A percentile compares a stretch with the other conserved stretches of the same genome.
Conservation (phyloP, 2,113 vertebrate species). For the Anarrhichthys ocellatus region DNA sequence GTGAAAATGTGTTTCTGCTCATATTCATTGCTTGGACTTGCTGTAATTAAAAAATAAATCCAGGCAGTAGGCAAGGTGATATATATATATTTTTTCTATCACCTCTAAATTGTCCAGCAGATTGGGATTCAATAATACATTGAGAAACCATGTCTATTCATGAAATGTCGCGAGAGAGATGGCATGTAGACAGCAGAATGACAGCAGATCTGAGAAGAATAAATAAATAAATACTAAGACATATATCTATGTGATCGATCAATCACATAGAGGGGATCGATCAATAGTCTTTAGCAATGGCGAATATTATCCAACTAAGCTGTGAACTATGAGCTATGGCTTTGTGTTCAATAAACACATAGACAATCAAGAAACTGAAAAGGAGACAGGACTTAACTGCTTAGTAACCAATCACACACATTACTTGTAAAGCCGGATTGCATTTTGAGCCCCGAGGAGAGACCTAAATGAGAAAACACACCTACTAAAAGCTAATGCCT, state of each 20-base stretch:
- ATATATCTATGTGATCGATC: too few relatives aligned
- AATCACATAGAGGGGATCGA: too few relatives aligned
- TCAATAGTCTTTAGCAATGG: not conserved
- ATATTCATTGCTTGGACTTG: slow-evolving; percentile 35
- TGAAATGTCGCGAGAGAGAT: not conserved
- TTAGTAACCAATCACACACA: not conserved
- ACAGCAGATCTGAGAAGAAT: not conserved
- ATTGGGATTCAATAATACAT: slow-evolving; percentile 21
- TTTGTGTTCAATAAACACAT: not conserved
- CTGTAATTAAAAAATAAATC: slow-evolving; percentile 35
- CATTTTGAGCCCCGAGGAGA: not conserved
- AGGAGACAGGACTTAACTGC: not conserved
- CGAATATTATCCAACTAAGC: not conserved
- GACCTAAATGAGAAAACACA: not conserved
- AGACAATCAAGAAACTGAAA: not conserved
- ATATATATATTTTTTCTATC: not conserved
- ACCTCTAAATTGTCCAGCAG: slow-evolving; percentile 29
- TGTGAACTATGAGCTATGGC: not conserved
- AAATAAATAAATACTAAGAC: not conserved
- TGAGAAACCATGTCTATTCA: not conserved
- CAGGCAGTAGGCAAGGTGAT: slow-evolving; percentile 7
- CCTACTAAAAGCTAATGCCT: not conserved
- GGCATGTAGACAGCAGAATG: not conserved
- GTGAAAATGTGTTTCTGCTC: slow-evolving; percentile 61
- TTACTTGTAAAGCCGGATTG: not conserved